These are phyloP conservation scores for Drosophila buzzatii DNA, from an alignment of 2,888 invertebrate genomes.

Conservation along the genomic window DNA sequence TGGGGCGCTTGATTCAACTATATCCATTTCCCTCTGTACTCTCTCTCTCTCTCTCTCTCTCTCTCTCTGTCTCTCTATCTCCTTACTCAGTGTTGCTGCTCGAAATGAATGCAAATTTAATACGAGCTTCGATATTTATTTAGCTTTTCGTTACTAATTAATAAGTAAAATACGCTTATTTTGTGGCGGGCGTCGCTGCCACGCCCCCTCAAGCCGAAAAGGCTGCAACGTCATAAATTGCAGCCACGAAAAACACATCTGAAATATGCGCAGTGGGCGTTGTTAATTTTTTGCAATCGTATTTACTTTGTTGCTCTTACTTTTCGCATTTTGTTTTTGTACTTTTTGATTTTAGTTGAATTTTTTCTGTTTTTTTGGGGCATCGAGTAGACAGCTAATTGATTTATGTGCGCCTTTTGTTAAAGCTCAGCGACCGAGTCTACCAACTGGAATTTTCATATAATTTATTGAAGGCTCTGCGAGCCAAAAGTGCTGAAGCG, in stretches of 20 bases:
- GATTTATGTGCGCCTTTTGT: constrained; percentile 78
- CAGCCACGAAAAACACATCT: constrained; percentile 42
- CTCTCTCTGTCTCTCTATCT: background rate
- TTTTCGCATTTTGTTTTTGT: constrained; percentile 25
- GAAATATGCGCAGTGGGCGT: constrained; percentile 72
- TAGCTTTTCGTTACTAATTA: constrained; percentile 71
- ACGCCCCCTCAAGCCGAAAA: constrained; percentile 40
- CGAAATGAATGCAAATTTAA: constrained; percentile 66
- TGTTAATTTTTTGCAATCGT: constrained; percentile 69
- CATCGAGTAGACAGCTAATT: constrained; percentile 68
- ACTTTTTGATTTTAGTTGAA: constrained; percentile 8
- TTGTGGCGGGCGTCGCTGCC: constrained; percentile 51
- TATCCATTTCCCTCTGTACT: background rate
- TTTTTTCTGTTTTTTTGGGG: constrained; percentile 27
- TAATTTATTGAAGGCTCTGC: constrained; percentile 56
- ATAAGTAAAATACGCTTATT: constrained; percentile 66
- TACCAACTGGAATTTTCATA: constrained; percentile 64
- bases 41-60: background rate
- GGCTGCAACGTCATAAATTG: constrained; percentile 73
- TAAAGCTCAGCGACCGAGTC: constrained; percentile 72
- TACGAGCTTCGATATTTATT: constrained; percentile 63
- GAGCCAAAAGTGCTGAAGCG: constrained; percentile 29
- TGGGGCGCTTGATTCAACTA: constrained; percentile 21
- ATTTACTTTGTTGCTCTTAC: constrained; percentile 72
- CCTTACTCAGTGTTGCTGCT: background rate